Conservation (phyloP, 1,140 invertebrate species). For the Drosophila serrata region DNA sequence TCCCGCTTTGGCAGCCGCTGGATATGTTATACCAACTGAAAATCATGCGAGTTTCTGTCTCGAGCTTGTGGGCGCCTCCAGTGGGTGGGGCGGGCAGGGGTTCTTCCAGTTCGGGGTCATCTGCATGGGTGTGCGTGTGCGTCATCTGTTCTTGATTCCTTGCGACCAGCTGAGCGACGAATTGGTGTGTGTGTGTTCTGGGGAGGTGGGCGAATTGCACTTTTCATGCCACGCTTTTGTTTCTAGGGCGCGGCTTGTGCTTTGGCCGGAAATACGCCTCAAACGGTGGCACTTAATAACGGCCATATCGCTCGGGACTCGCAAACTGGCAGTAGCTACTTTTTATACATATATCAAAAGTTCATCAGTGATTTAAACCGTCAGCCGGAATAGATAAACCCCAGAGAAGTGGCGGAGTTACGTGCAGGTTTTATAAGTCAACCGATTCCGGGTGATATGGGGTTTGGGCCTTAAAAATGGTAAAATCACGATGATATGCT, state of each 20-base stretch:
- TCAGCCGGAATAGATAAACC: slow-evolving; percentile 19
- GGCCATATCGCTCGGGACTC: slow-evolving; percentile 18
- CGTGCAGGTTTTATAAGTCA: neutral
- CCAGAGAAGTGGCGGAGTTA: neutral
- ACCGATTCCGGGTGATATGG: neutral
- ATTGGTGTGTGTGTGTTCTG: neutral
- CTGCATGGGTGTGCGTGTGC: slow-evolving; percentile 17
- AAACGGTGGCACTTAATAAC: slow-evolving; percentile 35
- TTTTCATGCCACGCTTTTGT: slow-evolving; percentile 40
- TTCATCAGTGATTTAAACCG: slow-evolving; percentile 18
- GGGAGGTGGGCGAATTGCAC: slow-evolving; percentile 15
- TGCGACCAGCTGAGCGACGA: slow-evolving; percentile 66
- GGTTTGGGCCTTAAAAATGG: neutral
- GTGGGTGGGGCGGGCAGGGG: slow-evolving; percentile 4
- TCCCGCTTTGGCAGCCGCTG: slow-evolving; percentile 5
- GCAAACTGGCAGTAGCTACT: slow-evolving; percentile 13
- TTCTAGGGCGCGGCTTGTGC: slow-evolving; percentile 49
- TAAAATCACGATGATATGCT: neutral
- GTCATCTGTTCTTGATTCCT: slow-evolving; percentile 71
- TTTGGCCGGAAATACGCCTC: slow-evolving; percentile 41
- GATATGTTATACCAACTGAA: slow-evolving; percentile 75
- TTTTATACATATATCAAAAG: neutral
- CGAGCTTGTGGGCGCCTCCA: slow-evolving; percentile 12
- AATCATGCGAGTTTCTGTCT: slow-evolving; percentile 73
- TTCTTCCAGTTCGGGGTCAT: slow-evolving; percentile 57